These are phyloP conservation scores for Tachystola acroxantha DNA, from an alignment of 2,888 invertebrate species.

Conservation along the genomic window DNA sequence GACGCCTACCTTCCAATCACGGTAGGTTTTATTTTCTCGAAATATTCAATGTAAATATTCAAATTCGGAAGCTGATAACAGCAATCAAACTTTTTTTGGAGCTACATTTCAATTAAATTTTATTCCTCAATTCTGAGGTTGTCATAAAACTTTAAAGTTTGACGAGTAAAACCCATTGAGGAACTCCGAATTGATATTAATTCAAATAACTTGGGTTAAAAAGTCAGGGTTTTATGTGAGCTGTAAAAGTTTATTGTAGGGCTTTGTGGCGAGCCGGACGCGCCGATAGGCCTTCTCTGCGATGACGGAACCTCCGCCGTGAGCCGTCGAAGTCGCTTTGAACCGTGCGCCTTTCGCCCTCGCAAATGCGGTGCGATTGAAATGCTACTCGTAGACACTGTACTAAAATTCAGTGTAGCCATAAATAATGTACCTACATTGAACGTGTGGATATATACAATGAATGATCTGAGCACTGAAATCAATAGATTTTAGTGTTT, in stretches of 20 bases:
- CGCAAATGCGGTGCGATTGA: too few relatives aligned
- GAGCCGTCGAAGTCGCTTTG: conserved; percentile 20
- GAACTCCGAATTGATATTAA: conserved; percentile 77
- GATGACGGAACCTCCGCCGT: conserved; percentile 52
- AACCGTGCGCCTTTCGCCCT: conserved; percentile 13
- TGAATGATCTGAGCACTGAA: too few relatives aligned
- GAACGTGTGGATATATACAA: too few relatives aligned
- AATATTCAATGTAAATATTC: conserved; percentile 69
- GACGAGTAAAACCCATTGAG: conserved; percentile 78
- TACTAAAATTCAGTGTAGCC: too few relatives aligned
- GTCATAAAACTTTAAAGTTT: conserved; percentile 76
- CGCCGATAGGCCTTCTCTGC: conserved; percentile 60
- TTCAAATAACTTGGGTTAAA: conserved; percentile 78
- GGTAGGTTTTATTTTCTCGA: conserved; percentile 4
- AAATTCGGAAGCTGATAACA: conserved; percentile 77
- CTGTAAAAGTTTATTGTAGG: conserved; percentile 76
- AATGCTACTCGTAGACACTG: too few relatives aligned
- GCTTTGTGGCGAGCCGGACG: conserved; percentile 75
- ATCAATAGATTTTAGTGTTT: too few relatives aligned
- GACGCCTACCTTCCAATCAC: neutral
- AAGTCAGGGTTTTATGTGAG: conserved; percentile 77
- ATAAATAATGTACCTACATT: too few relatives aligned
- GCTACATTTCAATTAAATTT: conserved; percentile 77
- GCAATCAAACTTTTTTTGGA: conserved; percentile 70
- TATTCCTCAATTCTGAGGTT: conserved; percentile 73